Evolutionary conservation across 2,113 vertebrate species (phyloP).

Genomic region (Neodontobutis hainanensis): DNA sequence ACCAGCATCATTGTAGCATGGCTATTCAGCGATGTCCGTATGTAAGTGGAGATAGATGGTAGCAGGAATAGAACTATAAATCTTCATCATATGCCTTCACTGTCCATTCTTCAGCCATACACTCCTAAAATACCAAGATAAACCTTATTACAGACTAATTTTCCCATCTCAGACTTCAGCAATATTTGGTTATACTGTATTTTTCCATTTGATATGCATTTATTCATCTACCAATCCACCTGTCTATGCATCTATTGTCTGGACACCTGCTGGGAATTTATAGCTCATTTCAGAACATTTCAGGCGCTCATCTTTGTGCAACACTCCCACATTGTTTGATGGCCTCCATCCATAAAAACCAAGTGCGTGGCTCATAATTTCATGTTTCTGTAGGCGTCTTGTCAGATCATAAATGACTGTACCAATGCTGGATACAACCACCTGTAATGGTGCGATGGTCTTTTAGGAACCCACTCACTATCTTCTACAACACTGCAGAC

Average conservation of each 20-base stretch:
- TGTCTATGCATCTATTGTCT: not conserved
- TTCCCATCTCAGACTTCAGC: conserved; percentile 19
- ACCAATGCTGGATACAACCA: conserved; percentile 8
- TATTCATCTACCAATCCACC: conserved; percentile 21
- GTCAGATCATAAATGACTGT: conserved; percentile 41
- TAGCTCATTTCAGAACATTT: conserved; percentile 37
- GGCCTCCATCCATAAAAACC: conserved; percentile 24
- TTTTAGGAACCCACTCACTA: conserved; percentile 12
- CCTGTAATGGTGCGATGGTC: conserved; percentile 5
- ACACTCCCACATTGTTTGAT: conserved; percentile 49
- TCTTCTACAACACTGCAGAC: conserved; percentile 1
- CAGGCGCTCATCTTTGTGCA: conserved; percentile 26
- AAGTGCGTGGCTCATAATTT: conserved; percentile 43
- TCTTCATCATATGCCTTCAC: conserved; percentile 60
- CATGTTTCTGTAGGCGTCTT: conserved; percentile 43
- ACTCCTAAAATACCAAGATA: conserved; percentile 43
- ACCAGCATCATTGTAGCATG: conserved; percentile 25
- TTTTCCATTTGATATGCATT: conserved; percentile 3
- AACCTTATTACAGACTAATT: conserved; percentile 29
- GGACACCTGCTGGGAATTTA: conserved; percentile 43
- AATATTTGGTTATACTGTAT: conserved; percentile 1
- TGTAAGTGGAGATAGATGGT: conserved; percentile 57
- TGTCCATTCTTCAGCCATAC: conserved; percentile 13
- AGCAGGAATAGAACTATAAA: conserved; percentile 42
- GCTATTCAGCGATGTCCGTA: conserved; percentile 39